Evolutionary conservation across 1,140 invertebrate species (phyloP).

Genomic region (Amyelois transitella): DNA sequence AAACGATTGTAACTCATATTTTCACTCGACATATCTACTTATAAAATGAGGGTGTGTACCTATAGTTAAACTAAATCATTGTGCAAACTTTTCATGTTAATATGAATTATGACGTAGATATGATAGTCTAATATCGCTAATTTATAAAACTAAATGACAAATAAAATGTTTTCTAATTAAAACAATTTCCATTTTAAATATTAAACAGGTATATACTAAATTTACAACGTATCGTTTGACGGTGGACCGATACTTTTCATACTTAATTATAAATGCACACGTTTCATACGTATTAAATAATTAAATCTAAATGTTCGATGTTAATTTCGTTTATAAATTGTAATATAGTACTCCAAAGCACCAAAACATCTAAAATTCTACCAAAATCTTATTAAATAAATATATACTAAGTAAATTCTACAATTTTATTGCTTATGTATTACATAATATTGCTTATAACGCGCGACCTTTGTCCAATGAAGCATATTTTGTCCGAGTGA

Average conservation of each 20-base stretch:
- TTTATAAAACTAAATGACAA: too few species aligned
- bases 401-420: conserved; percentile 49
- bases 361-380: conserved; percentile 61
- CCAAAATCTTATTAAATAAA: conserved; percentile 46
- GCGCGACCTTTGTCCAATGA: conserved; percentile 49
- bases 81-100: too few species aligned
- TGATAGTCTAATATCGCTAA: too few species aligned
- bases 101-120: too few species aligned
- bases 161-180: too few species aligned
- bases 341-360: conserved; percentile 62
- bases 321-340: conserved; percentile 52
- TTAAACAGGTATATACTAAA: neutral
- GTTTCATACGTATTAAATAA: conserved; percentile 42
- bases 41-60: too few species aligned
- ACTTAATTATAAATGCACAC: conserved; percentile 24
- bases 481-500: conserved; percentile 22
- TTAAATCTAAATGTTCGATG: conserved; percentile 60
- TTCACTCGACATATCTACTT: too few species aligned
- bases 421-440: conserved; percentile 63
- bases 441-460: conserved; percentile 66
- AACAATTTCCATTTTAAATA: neutral
- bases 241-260: neutral
- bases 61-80: too few species aligned
- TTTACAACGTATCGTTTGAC: neutral
- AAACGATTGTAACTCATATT: too few species aligned